Percentiles rank a stretch among this genome's conserved stretches.
phyloP scores from a whole-genome alignment of 2,113 vertebrate genomes.

The Tretioscincus oriximinensis region DNA sequence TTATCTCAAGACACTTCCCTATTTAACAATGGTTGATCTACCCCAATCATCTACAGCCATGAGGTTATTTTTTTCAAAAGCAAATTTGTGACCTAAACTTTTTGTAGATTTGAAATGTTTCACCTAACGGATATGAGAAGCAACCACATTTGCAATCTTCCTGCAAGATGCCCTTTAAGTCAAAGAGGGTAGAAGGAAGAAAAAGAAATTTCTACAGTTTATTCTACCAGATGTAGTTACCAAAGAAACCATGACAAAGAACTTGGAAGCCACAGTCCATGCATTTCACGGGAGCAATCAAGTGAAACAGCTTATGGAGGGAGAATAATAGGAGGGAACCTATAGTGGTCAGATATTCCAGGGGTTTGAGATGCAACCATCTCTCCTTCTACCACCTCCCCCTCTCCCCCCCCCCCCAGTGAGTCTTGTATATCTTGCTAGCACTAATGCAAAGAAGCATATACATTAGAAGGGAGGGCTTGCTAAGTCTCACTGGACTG shows the following conservation, averaged over 20 bases:
- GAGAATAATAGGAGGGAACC: constrained; percentile 42
- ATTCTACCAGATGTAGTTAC: constrained; percentile 42
- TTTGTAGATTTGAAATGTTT: background rate
- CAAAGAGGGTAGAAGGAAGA: background rate
- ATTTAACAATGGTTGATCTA: constrained; percentile 1
- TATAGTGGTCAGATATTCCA: constrained; percentile 17
- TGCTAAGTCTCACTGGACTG: constrained; percentile 25
- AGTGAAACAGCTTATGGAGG: constrained; percentile 56
- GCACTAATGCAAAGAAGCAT: constrained; percentile 31
- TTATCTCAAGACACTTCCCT: background rate
- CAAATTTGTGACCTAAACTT: background rate
- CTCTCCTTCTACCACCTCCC: background rate
- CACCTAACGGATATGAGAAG: background rate
- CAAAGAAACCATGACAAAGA: constrained; percentile 48
- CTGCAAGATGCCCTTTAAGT: background rate
- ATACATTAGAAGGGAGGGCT: background rate
- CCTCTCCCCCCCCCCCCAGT: background rate
- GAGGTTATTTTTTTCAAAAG: background rate
- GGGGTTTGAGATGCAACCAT: background rate
- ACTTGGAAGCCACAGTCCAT: constrained; percentile 49
- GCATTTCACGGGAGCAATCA: constrained; percentile 55
- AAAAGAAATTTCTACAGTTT: constrained; percentile 20
- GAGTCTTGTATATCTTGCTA: constrained; percentile 22
- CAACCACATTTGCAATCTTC: background rate
- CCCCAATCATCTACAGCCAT: background rate